Evolutionary conservation across 2,797 vertebrate genomes (phyloP), one percentile per base, ranked within the genome.

Genomic region (Fratercula arctica): DNA sequence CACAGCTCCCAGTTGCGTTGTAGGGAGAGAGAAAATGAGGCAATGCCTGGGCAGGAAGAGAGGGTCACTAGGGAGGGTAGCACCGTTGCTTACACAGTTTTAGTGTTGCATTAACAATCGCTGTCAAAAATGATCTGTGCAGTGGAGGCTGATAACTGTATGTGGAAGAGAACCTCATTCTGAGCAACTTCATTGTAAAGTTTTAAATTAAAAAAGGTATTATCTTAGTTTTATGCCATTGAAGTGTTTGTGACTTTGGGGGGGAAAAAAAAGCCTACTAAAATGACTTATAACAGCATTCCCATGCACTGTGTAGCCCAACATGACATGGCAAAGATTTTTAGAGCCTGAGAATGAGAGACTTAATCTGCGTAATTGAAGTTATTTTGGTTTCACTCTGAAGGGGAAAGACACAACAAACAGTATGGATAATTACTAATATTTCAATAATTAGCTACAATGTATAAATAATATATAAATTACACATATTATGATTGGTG

Each of bases 401-500:
- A 51, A 83, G 73, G 45, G 33, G 86, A 63, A 69, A 61, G 66
- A 70, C 29, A 66, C 43, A 60, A 70, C n/a, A 76, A 87, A n/a
- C 13, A 72, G 25, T 28, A 48, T 33, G 25, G n/a, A 12, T 81
- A 81, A 64, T 64, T 91, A 48, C 41, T 61, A 77, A 70, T 60
- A 77, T 68, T 57, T 63, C 77, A 85, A 73, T 85, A 46, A 84
- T 35, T 41, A 74, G 53, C 25, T 70, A 28, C 3, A 2, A 19
- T 50, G 13, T 64, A 8, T n/a, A 74, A 85, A 26, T 76, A 57
- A 41, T 79, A 19, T 3, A 23, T 66, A 73, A 79, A 75, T 61
- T 60, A 6, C 16, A 8, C 41, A 3, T 20, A 14, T 75, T 54
- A 17, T 0, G 0, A 28, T 37, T 39, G 19, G 17, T 23, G 5